Evolutionary conservation across 64 coral and sea anemone genomes (phyloP).

Genomic region (Actinia equina): DNA sequence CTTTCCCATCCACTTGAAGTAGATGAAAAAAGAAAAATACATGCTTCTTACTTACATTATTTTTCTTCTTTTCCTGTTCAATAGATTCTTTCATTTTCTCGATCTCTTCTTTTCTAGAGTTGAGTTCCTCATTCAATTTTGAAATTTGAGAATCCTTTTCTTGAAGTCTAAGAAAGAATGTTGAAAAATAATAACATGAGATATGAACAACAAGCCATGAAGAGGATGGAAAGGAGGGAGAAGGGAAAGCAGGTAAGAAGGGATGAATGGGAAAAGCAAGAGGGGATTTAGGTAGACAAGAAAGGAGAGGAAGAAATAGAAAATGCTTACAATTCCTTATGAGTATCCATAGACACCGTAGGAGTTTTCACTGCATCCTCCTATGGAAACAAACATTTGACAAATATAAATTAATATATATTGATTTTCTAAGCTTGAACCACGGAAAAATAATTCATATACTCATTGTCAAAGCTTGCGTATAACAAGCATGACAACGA

Average conservation of each 20-base stretch:
- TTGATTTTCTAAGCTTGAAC: too few species aligned
- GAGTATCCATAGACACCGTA: background rate
- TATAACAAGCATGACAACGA: too few species aligned
- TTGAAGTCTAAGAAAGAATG: slow-evolving; percentile 43
- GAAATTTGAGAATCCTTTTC: slow-evolving; percentile 72
- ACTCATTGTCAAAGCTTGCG: too few species aligned
- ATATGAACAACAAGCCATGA: too few species aligned
- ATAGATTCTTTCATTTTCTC: slow-evolving; percentile 54
- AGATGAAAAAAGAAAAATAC: background rate
- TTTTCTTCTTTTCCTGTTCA: slow-evolving; percentile 72
- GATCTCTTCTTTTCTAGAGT: slow-evolving; percentile 73
- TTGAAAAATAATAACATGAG: too few species aligned
- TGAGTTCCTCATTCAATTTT: slow-evolving; percentile 62
- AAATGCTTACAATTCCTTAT: slow-evolving; percentile 14
- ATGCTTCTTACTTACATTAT: slow-evolving; percentile 66
- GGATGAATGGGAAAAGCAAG: too few species aligned
- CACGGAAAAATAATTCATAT: background rate
- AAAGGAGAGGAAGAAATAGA: background rate
- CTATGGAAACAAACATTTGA: background rate
- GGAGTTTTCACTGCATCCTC: background rate
- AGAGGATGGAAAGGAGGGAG: too few species aligned
- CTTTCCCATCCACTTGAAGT: background rate
- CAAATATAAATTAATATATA: too few species aligned
- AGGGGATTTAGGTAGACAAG: too few species aligned
- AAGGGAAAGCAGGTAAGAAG: too few species aligned